Evolutionary conservation across 2,797 vertebrate species (phyloP).

Genomic region (Adelosebastes latens): DNA sequence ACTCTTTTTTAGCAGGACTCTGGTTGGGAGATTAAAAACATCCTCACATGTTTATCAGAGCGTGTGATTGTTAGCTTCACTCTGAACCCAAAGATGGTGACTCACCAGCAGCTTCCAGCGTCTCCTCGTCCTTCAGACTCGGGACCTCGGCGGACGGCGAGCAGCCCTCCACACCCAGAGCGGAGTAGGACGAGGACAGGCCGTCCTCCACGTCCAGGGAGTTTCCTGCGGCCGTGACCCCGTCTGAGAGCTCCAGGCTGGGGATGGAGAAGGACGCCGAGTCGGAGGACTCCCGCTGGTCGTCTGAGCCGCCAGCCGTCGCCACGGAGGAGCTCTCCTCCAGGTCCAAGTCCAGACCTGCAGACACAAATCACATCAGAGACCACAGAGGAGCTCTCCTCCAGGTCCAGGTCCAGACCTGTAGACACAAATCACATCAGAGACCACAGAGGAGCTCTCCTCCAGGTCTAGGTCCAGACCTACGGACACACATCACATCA

Average conservation of each 20-base stretch:
- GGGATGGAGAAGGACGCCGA: constrained; percentile 77
- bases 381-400: constrained; percentile 48
- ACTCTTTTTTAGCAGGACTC: too few relatives aligned
- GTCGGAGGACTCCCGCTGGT: constrained; percentile 72
- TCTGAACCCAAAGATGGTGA: background rate
- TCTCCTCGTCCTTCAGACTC: constrained; percentile 37
- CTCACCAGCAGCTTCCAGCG: constrained; percentile 41
- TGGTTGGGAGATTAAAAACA: too few relatives aligned
- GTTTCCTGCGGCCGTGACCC: constrained; percentile 32
- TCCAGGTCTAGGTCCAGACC: constrained; percentile 53
- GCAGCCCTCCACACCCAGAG: constrained; percentile 42
- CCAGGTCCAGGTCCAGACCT: constrained; percentile 52
- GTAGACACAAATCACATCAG: background rate
- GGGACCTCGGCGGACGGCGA: constrained; percentile 39
- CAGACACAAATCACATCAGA: background rate
- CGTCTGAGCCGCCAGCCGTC: constrained; percentile 56
- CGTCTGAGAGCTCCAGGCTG: constrained; percentile 76
- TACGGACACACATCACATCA: background rate
- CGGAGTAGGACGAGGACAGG: constrained; percentile 56
- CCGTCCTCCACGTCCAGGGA: constrained; percentile 70
- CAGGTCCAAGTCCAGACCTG: constrained; percentile 52
- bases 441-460: constrained; percentile 42
- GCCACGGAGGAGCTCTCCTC: constrained; percentile 52
- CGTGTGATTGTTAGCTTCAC: background rate
- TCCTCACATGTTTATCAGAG: too few relatives aligned